These are phyloP conservation scores for Carposina sasakii DNA, from an alignment of 1,140 invertebrate genomes.

Conservation along the genomic window DNA sequence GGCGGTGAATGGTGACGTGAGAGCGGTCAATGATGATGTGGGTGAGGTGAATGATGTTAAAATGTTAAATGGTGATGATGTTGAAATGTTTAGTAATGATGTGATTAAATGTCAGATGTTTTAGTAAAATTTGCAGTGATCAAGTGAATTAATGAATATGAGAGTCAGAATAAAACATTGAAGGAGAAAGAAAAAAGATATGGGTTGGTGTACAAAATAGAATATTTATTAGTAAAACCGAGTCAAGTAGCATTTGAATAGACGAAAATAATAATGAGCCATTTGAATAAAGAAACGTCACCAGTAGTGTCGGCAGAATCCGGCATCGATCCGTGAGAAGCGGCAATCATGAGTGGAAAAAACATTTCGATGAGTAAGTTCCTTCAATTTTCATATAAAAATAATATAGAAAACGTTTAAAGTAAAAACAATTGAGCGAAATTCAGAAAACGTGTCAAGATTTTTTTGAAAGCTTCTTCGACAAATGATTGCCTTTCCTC, in stretches of 20 bases:
- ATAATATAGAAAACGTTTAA: conserved; percentile 12
- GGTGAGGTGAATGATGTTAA: neutral
- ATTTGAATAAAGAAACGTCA: conserved; percentile 38
- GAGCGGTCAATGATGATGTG: neutral
- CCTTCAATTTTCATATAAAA: conserved; percentile 18
- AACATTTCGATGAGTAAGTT: conserved; percentile 66
- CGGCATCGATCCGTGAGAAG: conserved; percentile 70
- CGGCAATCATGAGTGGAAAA: conserved; percentile 74
- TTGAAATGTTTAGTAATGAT: neutral
- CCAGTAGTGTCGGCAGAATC: conserved; percentile 65
- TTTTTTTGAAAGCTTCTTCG: conserved; percentile 70
- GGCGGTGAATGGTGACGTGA: neutral
- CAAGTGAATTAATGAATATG: neutral
- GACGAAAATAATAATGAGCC: conserved; percentile 25
- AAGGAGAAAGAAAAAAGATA: conserved; percentile 5
- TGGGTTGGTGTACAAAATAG: neutral
- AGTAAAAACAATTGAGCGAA: conserved; percentile 48
- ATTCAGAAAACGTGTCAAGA: conserved; percentile 73
- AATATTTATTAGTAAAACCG: conserved; percentile 10
- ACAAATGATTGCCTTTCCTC: conserved; percentile 70
- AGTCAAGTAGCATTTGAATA: conserved; percentile 56
- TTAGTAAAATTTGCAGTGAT: neutral
- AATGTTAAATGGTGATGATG: neutral
- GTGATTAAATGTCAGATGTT: conserved; percentile 1
- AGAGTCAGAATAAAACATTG: neutral